Conservation (phyloP, 2,797 vertebrate genomes). For the Eulemur albifrons region DNA sequence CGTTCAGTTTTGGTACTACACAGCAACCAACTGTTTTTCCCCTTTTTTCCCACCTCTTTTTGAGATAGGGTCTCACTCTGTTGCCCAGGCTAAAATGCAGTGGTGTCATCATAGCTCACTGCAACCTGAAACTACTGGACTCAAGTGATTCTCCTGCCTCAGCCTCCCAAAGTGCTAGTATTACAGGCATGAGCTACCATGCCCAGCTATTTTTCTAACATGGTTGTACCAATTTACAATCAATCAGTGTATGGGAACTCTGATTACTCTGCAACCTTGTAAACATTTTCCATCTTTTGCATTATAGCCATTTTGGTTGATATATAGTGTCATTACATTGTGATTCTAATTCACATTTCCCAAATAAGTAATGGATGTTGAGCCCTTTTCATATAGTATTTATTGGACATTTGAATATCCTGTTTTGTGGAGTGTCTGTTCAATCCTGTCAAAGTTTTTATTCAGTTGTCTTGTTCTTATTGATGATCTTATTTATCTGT, state of each 20-base stretch:
- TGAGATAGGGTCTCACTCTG: too few species aligned
- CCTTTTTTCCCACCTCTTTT: background rate
- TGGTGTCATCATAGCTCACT: background rate
- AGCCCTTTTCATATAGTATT: background rate
- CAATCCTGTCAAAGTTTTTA: background rate
- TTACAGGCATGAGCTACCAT: too few species aligned
- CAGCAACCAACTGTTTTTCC: background rate
- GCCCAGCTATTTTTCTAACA: background rate
- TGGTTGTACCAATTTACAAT: background rate
- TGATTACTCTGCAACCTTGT: background rate
- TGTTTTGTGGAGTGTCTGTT: background rate
- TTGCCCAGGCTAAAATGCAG: too few species aligned
- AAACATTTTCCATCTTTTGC: constrained; percentile 19
- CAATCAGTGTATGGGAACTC: background rate
- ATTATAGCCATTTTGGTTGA: background rate
- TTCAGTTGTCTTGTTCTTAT: background rate
- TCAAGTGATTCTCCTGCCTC: background rate
- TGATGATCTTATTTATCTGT: background rate
- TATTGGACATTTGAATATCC: background rate
- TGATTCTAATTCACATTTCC: constrained; percentile 8
- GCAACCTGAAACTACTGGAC: background rate
- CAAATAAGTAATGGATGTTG: background rate
- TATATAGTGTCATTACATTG: background rate
- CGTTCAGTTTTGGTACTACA: background rate
- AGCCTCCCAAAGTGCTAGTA: too few species aligned